Base-by-base conservation (phyloP, 1,140 invertebrate species). In the Drosophila triauraria region DNA sequence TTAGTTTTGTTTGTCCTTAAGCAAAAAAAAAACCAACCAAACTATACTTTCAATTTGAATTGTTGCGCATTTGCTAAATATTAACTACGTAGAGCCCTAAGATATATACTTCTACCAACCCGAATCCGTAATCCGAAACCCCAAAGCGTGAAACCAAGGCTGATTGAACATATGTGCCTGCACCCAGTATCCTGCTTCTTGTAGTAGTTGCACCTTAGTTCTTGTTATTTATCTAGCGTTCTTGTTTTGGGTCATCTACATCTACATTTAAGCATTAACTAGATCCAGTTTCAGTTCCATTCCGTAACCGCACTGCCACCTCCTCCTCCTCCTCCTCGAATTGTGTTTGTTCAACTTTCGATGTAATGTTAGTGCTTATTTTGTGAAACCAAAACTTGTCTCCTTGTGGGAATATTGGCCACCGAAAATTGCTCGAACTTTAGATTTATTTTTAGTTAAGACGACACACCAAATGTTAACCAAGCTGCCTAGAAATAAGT, bases 11-110 rank as follows among this genome's bases (percentile, higher is more conserved):
- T 72, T 72, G 70, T 74, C 70, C 56, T 35, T 10, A 3, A 80
- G 27, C 60, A 56, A 71, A 23, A 71, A 23, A 32, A 42, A 59
- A 75, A 69, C 72, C 63, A 76, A 23, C 43, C 53, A 57, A 72
- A 44, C 59, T 72, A 80, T 72, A 68, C 90, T 88, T 91, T 90
- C 85, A 86, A 90, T 91, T 90, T 91, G 85, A 91, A 91, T 91
- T 91, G 85, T 88, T 88, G 84, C 80, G 84, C 84, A 80, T 88
- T 83, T 82, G 64, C 65, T 60, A 44, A 75, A 67, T 53, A 48
- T 59, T 65, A 71, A 76, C 43, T 72, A 25, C 40, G 53, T 56
- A 64, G 75, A 50, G 46, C 61, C 46, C 63, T 69, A 67, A 84
- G 57, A 57, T 25, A 78, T 25, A 78, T 72, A 57, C 25, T 60